These are phyloP conservation scores for Euphonia xanthogaster DNA, from an alignment of 2,797 vertebrate genomes.

Conservation along the genomic window DNA sequence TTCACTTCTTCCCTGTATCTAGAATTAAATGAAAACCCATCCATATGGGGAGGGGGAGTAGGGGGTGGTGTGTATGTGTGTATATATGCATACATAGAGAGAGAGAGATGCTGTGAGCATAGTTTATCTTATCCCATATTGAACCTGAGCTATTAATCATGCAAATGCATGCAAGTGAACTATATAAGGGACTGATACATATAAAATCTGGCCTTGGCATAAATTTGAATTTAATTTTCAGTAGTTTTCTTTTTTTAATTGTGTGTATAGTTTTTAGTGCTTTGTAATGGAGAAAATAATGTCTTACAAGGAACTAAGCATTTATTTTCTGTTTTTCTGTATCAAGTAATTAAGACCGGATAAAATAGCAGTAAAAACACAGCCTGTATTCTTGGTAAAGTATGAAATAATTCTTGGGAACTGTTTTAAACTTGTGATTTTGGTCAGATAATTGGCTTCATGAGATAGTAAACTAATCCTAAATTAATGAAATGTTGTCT, in stretches of 20 bases:
- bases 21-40: not conserved
- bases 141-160: not conserved
- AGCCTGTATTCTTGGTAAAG: not conserved
- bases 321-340: not conserved
- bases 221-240: not conserved
- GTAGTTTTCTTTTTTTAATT: not conserved
- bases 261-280: not conserved
- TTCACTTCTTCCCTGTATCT: not conserved
- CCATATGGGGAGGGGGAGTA: rapidly evolving
- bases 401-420: not conserved
- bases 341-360: not conserved
- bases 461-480: not conserved
- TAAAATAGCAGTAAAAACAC: not conserved
- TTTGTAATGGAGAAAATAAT: not conserved
- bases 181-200: not conserved
- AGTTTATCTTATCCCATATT: not conserved
- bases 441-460: not conserved
- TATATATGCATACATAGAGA: rapidly evolving
- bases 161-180: not conserved
- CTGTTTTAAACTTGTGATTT: not conserved
- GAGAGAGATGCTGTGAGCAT: not conserved
- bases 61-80: no score
- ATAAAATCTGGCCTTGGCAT: not conserved
- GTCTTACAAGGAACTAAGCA: not conserved
- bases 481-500: not conserved